Evolutionary conservation across 2,797 vertebrate genomes (phyloP).

Genomic region (Semaprochilodus insignis): DNA sequence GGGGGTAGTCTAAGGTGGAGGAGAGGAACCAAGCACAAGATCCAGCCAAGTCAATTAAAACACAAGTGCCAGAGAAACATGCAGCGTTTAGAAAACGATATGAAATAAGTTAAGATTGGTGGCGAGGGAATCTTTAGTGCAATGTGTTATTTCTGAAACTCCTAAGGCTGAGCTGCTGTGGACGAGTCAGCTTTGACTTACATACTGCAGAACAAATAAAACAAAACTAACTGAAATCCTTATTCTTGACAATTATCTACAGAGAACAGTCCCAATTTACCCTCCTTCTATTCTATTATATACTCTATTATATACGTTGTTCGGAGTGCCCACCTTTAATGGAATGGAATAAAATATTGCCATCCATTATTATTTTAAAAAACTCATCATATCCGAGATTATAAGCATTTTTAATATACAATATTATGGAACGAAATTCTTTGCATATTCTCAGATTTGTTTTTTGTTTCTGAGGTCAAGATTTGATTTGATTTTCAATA

Average conservation of each 20-base stretch:
- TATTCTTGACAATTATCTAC: not conserved
- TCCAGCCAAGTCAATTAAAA: slow-evolving; percentile 36
- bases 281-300: too few species aligned
- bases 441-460: too few species aligned
- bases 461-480: not conserved
- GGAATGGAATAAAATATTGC: too few species aligned
- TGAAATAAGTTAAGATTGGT: slow-evolving; percentile 21
- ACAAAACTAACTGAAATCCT: not conserved
- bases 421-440: too few species aligned
- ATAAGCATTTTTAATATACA: too few species aligned
- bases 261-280: not conserved
- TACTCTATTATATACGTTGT: too few species aligned
- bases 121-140: slow-evolving; percentile 9
- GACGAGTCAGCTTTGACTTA: not conserved
- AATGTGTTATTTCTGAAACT: not conserved
- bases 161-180: not conserved
- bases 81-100: slow-evolving; percentile 6
- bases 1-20: slow-evolving; percentile 37
- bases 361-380: too few species aligned
- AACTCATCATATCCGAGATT: too few species aligned
- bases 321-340: too few species aligned
- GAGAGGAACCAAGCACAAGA: slow-evolving; percentile 37
- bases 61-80: slow-evolving; percentile 30
- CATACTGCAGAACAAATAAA: not conserved
- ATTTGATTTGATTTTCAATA: not conserved